Base-by-base conservation (phyloP, 2,888 invertebrate species). In the Neocrepidodera transversa region DNA sequence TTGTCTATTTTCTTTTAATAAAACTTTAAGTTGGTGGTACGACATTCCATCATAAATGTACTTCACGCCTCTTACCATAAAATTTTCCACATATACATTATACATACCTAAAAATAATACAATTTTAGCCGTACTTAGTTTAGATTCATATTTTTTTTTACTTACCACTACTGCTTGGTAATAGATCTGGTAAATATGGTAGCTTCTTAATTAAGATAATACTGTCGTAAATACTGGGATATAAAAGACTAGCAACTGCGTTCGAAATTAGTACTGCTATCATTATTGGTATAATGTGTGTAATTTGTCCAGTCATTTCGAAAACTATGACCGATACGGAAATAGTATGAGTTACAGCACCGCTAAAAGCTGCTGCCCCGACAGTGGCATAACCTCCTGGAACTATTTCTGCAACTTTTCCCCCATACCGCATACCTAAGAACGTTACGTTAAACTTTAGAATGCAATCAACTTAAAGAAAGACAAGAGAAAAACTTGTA, bases 261-360 rank as follows among this genome's bases (percentile, higher is more conserved):
- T 98, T 98, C 28, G 97, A 91, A 17, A 97, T 91, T 50, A 99
- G 82, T 1, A 98, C 97, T 0, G 97, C 93, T 68, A 97, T 94
- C 92, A 97, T 96, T 57, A 95, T 93, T 0, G 97, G 98, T 47
- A 99, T 88, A 42, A 98, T 89, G 76, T 97, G 97, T 0, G 95
- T 93, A 70, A 99, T 94, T 83, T 99, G 98, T 35, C 98, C 98
- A 0, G 98, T 99, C 90, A 99, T 92, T 82, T 99, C 98, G 79
- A 97, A 96, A 60, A 97, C 92, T 66, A 99, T 98, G 67, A 99
- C 97, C 65, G 96, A 94, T 38, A 97, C 97, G 1, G 97, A 97
- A 32, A 99, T 95, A 0, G 98, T 97, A 80, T 98, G 95, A 0
- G 98, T 99, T 2, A 98, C 97, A 1, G 96, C 94, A 1, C 97